phyloP scores from a whole-genome alignment of 23 tunicate species.

The Oikopleura albicans region DNA sequence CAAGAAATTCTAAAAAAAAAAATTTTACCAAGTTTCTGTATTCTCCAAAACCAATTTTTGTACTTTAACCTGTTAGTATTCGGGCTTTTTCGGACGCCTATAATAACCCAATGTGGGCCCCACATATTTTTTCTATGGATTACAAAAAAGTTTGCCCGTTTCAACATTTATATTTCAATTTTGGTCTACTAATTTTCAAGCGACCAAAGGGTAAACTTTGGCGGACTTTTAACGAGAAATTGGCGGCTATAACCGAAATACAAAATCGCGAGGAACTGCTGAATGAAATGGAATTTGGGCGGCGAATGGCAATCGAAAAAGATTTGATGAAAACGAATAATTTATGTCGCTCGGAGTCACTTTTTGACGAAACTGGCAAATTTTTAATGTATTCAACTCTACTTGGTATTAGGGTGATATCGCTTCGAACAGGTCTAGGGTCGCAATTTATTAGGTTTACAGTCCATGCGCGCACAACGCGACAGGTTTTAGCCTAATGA shows the following conservation, averaged over 20 bases:
- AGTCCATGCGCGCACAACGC: too few species aligned
- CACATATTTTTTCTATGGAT: too few species aligned
- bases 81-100: too few species aligned
- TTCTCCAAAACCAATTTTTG: too few species aligned
- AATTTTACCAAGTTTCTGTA: too few species aligned
- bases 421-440: slow-evolving; percentile 58
- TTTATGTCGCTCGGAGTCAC: slow-evolving; percentile 26
- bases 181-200: slow-evolving; percentile 37
- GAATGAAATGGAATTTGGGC: slow-evolving; percentile 89
- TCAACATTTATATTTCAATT: too few species aligned
- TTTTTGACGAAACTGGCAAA: slow-evolving; percentile 72
- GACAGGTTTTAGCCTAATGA: too few species aligned
- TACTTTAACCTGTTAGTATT: too few species aligned
- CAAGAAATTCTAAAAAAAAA: too few species aligned
- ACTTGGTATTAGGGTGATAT: slow-evolving; percentile 64
- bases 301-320: slow-evolving; percentile 69
- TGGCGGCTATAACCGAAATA: slow-evolving; percentile 25
- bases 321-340: slow-evolving; percentile 38
- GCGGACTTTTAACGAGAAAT: slow-evolving; percentile 20
- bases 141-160: too few species aligned
- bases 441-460: too few species aligned
- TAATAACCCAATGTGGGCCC: too few species aligned
- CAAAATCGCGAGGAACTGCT: slow-evolving; percentile 58
- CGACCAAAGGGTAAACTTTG: slow-evolving; percentile 22
- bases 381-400: slow-evolving; percentile 68